Base-by-base conservation (phyloP, 2,888 invertebrate genomes). In the Erebia palarica region DNA sequence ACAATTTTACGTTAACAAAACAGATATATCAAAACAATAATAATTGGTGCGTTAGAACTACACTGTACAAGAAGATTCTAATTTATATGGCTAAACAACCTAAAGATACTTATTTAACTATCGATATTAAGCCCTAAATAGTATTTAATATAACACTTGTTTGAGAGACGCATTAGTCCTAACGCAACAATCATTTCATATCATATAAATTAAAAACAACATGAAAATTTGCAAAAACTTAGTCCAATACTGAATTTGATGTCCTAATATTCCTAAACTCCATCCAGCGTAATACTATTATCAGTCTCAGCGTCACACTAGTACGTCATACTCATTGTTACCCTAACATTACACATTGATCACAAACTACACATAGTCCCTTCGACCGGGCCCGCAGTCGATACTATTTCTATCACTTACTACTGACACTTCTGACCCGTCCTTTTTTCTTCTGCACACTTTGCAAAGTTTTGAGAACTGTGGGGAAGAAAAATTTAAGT, bases 341-440 rank as follows among this genome's bases (percentile, higher is more conserved):
- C 5, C 73, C 60, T 51, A 60, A 73, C 73, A 61, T 61, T 69
- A 68, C 61, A 68, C 69, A 63, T 60, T 42, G 69, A 65, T 69
- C 69, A 66, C 59, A 65, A 82, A 85, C 83, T 90, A 92, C 78
- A 92, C 92, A 76, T 87, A 91, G 82, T 91, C 92, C 76, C 91
- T 86, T 74, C 90, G 82, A 4, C 92, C 90, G 11, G 83, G 76
- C 11, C 90, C 85, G 65, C 81, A 80, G 69, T 89, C 89, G 72
- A 91, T 86, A 81, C 88, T 90, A 77, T 91, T 91, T 73, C 90
- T 84, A 82, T 91, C 91, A 88, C 92, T 93, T 75, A 91, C 91
- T 36, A 92, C 92, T 3, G 87, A 89, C 55, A 89, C 85, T 82
- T 92, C 92, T 1, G 92, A 92, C 42, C 88, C 90, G 75, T 91